Percentiles rank a stretch among this genome's conserved stretches.
Conservation (phyloP, 2,113 vertebrate genomes). For the Chionodraco myersi region DNA sequence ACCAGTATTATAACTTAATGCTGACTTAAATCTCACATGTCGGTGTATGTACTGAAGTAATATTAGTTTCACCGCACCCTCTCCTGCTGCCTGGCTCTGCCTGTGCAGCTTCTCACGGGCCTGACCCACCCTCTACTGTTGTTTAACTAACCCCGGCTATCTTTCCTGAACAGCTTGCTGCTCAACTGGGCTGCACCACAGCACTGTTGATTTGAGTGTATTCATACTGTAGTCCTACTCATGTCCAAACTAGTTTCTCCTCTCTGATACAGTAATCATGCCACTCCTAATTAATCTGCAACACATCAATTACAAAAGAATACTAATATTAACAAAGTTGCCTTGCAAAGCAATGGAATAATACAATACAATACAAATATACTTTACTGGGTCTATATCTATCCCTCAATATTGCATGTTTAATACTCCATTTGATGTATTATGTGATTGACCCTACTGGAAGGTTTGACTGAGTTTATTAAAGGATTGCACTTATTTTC, state of each 20-base stretch:
- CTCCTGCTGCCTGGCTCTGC: conserved; percentile 40
- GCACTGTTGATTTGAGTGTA: conserved; percentile 35
- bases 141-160: conserved; percentile 60
- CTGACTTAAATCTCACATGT: background rate
- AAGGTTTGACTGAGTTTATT: conserved; percentile 23
- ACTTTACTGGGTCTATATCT: background rate
- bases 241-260: conserved; percentile 8
- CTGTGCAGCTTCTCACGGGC: conserved; percentile 39
- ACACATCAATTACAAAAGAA: background rate
- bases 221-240: conserved; percentile 8
- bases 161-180: conserved; percentile 68
- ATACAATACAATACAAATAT: background rate
- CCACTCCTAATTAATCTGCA: background rate
- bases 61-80: conserved; percentile 55
- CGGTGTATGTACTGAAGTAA: background rate
- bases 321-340: background rate
- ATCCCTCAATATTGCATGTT: background rate
- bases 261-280: background rate
- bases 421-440: conserved; percentile 6
- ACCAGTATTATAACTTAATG: background rate
- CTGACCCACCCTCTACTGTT: conserved; percentile 62
- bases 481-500: conserved; percentile 8
- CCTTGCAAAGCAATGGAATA: background rate
- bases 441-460: conserved; percentile 4
- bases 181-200: conserved; percentile 30